Base-by-base conservation (phyloP, 2,113 vertebrate genomes). In the Zosterops japonicus region DNA sequence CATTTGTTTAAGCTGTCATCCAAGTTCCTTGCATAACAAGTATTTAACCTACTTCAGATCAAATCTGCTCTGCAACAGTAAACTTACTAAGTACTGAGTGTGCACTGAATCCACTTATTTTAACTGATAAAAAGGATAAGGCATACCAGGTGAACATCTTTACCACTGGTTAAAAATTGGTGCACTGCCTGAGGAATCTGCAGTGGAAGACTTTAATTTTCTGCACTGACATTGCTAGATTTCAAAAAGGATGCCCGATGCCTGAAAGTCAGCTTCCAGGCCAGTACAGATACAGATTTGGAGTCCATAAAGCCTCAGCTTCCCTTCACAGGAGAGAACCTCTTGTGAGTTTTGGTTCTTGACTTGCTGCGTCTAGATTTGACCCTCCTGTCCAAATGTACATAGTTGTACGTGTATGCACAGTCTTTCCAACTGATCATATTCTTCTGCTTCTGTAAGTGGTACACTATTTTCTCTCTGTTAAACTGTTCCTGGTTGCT, bases 361-460 rank as follows among this genome's bases (percentile, higher is more conserved):
- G 57, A 76, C 14, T 55, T 76, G 9, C 7, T 36, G 13, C n/a
- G 11, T 52, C 20, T 65, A 33, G 5, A 10, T 72, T 61, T 44
- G 41, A 79, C 25, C 10, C 15, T 67, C 31, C 14, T 57, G 39
- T 67, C 23, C 42, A 46, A 46, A 12, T 2, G 12, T 6, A 3
- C 7, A 4, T 9, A 56, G 5, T 5, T 63, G 8, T 10, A 35
- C 5, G 4, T 41, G 7, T 5, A 11, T 6, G 12, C 5, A 23
- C 28, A 52, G 19, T 47, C 61, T 85, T 87, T 86, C 46, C 59
- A 79, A 46, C 7, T 1, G 1, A n/a, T 13, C 7, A 10, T 25
- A 23, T 35, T 83, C 61, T 31, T 72, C 31, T 57, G 9, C 28
- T 46, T 31, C 22, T 65, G 1, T 19, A 61, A 65, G 28, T 6